These are phyloP conservation scores for Aricia artaxerxes DNA, from an alignment of 2,888 invertebrate species.

Conservation along the genomic window DNA sequence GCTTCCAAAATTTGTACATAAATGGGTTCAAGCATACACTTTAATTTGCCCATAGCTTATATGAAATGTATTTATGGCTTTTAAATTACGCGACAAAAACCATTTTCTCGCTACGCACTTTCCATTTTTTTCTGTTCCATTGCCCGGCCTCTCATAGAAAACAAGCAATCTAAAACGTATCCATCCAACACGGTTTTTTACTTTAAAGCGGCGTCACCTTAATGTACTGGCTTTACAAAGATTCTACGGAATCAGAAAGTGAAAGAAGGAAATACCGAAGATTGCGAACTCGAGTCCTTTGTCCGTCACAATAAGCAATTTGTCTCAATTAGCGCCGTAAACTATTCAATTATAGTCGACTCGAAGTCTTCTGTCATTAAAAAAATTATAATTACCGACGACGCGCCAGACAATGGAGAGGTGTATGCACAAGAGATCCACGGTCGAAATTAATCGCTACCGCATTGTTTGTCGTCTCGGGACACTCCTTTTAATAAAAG, in stretches of 20 bases:
- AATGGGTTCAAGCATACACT: no score
- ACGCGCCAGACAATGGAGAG: conserved; percentile 18
- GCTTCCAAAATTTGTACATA: no score
- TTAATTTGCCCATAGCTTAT: no score
- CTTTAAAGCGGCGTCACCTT: no score
- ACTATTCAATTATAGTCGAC: not conserved
- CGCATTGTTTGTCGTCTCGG: conserved; percentile 70
- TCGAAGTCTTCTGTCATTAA: conserved; percentile 13
- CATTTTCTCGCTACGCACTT: no score
- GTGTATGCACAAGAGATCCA: conserved; percentile 69
- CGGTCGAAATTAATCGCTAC: conserved; percentile 72
- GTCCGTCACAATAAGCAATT: conserved; percentile 2
- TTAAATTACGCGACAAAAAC: no score
- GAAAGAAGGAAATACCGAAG: not conserved
- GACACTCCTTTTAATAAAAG: conserved; percentile 77
- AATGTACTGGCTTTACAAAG: not conserved
- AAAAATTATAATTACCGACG: conserved; percentile 16
- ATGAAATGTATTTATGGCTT: no score
- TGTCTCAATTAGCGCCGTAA: conserved; percentile 10
- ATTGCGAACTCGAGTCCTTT: not conserved
- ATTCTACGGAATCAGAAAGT: not conserved
- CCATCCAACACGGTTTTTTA: no score
- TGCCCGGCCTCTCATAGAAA: no score
- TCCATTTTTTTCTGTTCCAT: not conserved
- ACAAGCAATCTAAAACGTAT: no score